A percentile compares a stretch with the other conserved stretches of the same genome.
Conservation (phyloP, 2,113 vertebrate genomes). For the Polypterus senegalus region DNA sequence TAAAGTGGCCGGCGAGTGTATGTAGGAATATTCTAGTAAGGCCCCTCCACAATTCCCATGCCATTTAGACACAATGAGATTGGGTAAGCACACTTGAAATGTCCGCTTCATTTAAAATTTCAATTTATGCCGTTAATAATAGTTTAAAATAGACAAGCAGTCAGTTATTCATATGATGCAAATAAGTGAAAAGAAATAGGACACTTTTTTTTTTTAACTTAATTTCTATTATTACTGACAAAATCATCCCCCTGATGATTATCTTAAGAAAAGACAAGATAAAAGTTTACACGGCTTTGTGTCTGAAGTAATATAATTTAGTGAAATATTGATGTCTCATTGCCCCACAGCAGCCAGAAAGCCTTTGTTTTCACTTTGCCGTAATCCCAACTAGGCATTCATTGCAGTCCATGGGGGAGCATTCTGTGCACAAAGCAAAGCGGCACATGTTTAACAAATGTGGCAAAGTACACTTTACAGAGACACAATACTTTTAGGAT, state of each 20-base stretch:
- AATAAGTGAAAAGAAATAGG: background rate
- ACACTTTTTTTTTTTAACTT: background rate
- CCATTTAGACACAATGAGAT: background rate
- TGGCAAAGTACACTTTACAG: conserved; percentile 8
- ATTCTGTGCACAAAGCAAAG: conserved; percentile 17
- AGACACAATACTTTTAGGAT: conserved; percentile 8
- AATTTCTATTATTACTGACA: background rate
- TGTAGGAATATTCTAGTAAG: conserved; percentile 33
- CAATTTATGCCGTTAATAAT: no score
- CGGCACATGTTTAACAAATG: conserved; percentile 2
- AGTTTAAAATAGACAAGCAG: background rate
- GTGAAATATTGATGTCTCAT: conserved; percentile 1
- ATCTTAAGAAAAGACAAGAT: conserved; percentile 3
- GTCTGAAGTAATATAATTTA: conserved; percentile 12
- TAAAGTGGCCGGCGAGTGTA: no score
- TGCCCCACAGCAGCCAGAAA: conserved; percentile 2
- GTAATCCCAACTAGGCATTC: background rate
- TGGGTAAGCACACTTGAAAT: no score
- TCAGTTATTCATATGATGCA: background rate
- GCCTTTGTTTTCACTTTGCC: conserved; percentile 3
- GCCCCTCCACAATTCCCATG: background rate
- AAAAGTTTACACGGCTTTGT: conserved; percentile 4
- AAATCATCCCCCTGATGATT: conserved; percentile 2
- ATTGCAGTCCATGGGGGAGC: background rate
- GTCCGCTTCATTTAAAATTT: no score